Evolutionary conservation across 1,140 invertebrate species (phyloP).

Genomic region (Penaeus indicus): DNA sequence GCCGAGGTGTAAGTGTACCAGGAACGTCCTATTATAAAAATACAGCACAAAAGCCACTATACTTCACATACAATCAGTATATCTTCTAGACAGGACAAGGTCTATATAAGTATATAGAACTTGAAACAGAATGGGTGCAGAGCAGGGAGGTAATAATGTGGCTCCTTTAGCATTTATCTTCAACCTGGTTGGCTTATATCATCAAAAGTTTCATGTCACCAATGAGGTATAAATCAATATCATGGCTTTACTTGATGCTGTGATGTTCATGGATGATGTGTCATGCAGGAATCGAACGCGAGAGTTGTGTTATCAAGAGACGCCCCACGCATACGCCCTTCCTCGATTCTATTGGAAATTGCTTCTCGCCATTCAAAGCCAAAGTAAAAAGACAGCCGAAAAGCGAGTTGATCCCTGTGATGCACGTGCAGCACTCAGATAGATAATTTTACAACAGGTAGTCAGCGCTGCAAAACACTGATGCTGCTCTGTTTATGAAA

Average conservation of each 20-base stretch:
- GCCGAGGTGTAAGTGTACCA: no score
- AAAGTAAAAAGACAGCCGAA: no score
- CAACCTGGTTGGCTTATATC: neutral
- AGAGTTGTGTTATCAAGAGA: neutral
- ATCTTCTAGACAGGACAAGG: neutral
- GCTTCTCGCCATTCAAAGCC: neutral
- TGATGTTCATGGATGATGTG: constrained; percentile 1
- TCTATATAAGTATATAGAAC: neutral
- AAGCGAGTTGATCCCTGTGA: no score
- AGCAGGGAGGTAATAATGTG: no score
- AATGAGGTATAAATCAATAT: neutral
- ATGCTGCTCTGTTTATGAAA: no score
- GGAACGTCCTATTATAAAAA: no score
- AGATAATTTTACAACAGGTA: no score
- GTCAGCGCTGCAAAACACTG: no score
- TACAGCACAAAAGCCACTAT: no score
- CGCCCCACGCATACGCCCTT: neutral
- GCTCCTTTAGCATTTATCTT: neutral
- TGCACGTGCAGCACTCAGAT: no score
- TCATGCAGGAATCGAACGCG: neutral
- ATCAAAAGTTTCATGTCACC: neutral
- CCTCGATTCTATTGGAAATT: constrained; percentile 9
- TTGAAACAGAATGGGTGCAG: no score
- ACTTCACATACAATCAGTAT: no score
- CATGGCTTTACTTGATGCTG: constrained; percentile 22